phyloP scores from a whole-genome alignment of 2,888 invertebrate genomes.

The Chirona hameri region DNA sequence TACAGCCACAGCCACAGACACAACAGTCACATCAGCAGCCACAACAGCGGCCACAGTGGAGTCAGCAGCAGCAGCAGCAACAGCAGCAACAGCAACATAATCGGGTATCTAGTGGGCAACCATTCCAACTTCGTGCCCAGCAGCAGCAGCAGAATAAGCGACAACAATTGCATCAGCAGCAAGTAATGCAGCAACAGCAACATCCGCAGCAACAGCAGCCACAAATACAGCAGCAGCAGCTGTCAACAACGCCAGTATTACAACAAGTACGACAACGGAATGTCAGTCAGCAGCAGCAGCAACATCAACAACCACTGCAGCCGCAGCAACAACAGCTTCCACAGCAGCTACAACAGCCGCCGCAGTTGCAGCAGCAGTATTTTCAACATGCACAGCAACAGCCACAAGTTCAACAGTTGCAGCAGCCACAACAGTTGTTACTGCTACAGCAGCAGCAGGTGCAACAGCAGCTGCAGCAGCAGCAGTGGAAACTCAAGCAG shows the following conservation, averaged over 20 bases:
- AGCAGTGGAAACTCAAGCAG: background rate
- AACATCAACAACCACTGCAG: background rate
- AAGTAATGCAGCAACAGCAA: no score
- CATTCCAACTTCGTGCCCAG: no score
- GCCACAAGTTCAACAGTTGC: background rate
- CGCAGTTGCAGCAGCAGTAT: background rate
- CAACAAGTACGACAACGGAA: background rate
- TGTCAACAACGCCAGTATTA: no score
- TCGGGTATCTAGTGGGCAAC: no score
- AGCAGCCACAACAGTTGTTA: no score
- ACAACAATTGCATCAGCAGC: background rate
- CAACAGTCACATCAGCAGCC: background rate
- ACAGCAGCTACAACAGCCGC: background rate
- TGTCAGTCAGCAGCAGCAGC: background rate
- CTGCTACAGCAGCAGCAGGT: background rate
- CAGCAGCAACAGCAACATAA: background rate
- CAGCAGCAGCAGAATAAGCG: background rate
- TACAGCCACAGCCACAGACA: background rate
- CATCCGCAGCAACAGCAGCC: background rate
- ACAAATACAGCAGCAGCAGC: background rate
- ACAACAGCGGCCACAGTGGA: no score
- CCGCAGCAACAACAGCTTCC: background rate
- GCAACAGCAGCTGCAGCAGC: background rate
- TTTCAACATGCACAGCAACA: background rate
- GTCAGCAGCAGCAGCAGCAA: no score